Conservation (phyloP, 2,797 vertebrate genomes). For the Ambastaia sidthimunki region DNA sequence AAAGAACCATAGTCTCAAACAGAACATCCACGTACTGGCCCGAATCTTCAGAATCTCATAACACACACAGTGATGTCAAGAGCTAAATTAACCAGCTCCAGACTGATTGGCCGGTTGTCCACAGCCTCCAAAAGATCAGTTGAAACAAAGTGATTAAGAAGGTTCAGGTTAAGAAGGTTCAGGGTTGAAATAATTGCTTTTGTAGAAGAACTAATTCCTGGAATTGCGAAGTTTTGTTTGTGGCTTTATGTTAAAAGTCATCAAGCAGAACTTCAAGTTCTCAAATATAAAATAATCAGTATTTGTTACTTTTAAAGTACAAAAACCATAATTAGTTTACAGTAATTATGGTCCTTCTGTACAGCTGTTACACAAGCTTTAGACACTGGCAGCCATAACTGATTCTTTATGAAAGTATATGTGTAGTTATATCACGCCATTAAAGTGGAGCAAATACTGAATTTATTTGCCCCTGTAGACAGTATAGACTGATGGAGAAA, state of each 20-base stretch:
- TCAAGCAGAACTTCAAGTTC: background rate
- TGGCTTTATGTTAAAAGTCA: background rate
- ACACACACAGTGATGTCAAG: background rate
- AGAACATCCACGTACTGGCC: too few relatives aligned
- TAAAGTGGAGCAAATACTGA: slow-evolving; percentile 36
- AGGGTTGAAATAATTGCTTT: background rate
- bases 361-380: background rate
- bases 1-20: too few relatives aligned
- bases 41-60: background rate
- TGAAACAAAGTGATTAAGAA: background rate
- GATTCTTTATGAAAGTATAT: slow-evolving; percentile 2
- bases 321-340: background rate
- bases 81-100: background rate
- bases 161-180: background rate
- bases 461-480: slow-evolving; percentile 23
- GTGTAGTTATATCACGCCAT: slow-evolving; percentile 43
- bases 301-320: background rate
- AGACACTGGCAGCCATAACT: background rate
- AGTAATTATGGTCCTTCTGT: background rate
- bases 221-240: background rate
- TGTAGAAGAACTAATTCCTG: background rate
- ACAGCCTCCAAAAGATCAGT: too few relatives aligned
- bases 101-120: too few relatives aligned
- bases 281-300: background rate
- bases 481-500: slow-evolving; percentile 39